Evolutionary conservation across 1,140 invertebrate genomes (phyloP), one percentile per base, ranked within the genome.

Genomic region (Aleiodes sp.): DNA sequence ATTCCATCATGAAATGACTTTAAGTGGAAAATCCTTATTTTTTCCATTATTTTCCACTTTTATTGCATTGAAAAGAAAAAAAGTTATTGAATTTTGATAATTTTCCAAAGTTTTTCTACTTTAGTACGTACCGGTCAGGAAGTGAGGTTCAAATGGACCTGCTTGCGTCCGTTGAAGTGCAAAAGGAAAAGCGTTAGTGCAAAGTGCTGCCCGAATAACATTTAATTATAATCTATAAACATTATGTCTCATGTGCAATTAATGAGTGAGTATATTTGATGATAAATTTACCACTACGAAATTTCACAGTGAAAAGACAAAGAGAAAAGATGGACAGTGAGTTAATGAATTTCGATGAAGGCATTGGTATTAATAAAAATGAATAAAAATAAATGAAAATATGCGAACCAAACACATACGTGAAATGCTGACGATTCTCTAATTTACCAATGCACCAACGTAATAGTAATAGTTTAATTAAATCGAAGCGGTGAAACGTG

Each of bases 401-500:
- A 31, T 56, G 37, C 8, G 21, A 28, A 56, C 31, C 28, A n/a
- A n/a, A n/a, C n/a, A n/a, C n/a, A n/a, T n/a, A n/a, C n/a, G n/a
- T n/a, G n/a, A n/a, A 66, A 66, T 37, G 26, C 35, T 37, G 43
- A 35, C 31, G 28, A 35, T 14, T 57, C 31, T 10, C 16, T 37
- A 56, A 43, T 19, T 64, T 73, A 72, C 74, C 76, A 77, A 71
- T 72, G 73, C 65, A 70, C 67, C 73, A 76, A 76, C 77, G 74
- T 74, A 73, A 73, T 74, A 76, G 78, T 79, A 81, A 81, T 81
- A 77, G 78, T 78, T 81, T 81, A 81, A 81, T 81, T 81, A 81
- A 81, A 81, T 71, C 73, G 71, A 29, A 65, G 60, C 37, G 74
- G 43, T 78, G 76, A 79, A 79, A 80, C 70, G 77, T 63, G 65